Base-by-base conservation (phyloP, 2,113 vertebrate species). In the Istiophorus platypterus region DNA sequence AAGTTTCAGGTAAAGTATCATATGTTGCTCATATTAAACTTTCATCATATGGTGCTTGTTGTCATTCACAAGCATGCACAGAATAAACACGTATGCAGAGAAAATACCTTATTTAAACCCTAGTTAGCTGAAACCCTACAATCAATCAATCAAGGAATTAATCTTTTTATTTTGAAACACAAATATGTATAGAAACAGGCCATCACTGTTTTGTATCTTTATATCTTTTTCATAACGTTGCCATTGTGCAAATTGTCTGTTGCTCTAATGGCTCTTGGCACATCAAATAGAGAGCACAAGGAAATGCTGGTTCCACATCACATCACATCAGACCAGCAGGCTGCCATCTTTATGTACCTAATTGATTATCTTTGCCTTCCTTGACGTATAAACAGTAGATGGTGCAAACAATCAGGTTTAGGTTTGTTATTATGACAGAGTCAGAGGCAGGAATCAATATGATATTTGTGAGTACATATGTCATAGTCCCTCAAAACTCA, bases 301-400 rank as follows among this genome's bases (percentile, higher is more conserved):
- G 57, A 86, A 79, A 67, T 15, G 37, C 73, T 66, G 77, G 42
- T 87, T 74, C 71, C 76, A 82, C 70, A 62, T 78, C 83, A 80
- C 61, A 81, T 71, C 63, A 29, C 72, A 82, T 85, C 66, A 90
- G 64, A 69, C 58, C 78, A 69, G 89, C 76, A 82, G 52, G 68
- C 66, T 69, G 49, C 57, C 69, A 70, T 88, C 73, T 75, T 70
- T 63, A 75, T 67, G 47, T 52, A 72, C 47, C 61, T 56, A 81
- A 88, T 87, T 49, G 57, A 76, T 83, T 85, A 74, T 77, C 61
- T 47, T 24, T 61, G 52, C 76, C 76, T 68, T 57, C 68, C 63
- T 56, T 29, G 1, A 17, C 34, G 27, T 11, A 26, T 37, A 41
- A 80, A 59, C 52, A 54, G 57, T 31, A 75, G 51, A 81, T 47